Conservation (phyloP, 2,797 vertebrate species). For the Smutsia gigantea region DNA sequence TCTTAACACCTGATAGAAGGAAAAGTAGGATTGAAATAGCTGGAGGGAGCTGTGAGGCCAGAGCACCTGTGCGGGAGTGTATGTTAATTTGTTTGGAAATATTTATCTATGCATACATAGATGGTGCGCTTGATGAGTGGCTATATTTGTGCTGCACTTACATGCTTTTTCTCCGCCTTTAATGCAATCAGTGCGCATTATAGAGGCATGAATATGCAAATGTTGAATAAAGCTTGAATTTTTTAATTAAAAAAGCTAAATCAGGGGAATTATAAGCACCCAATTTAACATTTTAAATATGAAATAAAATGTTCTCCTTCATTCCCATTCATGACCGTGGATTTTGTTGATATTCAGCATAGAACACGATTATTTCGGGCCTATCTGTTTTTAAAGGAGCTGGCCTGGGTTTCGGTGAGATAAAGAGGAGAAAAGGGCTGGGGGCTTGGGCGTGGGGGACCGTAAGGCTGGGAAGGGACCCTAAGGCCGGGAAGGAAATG, state of each 20-base stretch:
- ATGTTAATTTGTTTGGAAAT: slow-evolving; percentile 76
- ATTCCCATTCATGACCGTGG: slow-evolving; percentile 19
- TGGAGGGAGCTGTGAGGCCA: neutral
- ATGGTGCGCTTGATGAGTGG: slow-evolving; percentile 62
- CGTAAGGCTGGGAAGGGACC: neutral
- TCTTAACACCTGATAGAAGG: slow-evolving; percentile 4
- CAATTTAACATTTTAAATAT: slow-evolving; percentile 75
- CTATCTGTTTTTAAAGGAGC: slow-evolving; percentile 25
- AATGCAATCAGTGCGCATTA: slow-evolving; percentile 75
- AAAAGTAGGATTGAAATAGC: neutral
- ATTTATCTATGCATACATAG: slow-evolving; percentile 68
- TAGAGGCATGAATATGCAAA: slow-evolving; percentile 79
- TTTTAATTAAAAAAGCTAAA: slow-evolving; percentile 80
- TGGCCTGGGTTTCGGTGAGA: neutral
- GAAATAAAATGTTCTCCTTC: slow-evolving; percentile 63
- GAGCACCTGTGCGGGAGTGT: slow-evolving; percentile 58
- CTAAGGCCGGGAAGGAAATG: neutral
- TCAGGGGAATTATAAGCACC: slow-evolving; percentile 75
- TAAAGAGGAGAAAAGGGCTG: neutral
- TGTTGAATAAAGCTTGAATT: slow-evolving; percentile 70
- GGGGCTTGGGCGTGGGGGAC: neutral
- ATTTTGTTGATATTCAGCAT: slow-evolving; percentile 66
- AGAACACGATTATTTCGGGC: slow-evolving; percentile 68
- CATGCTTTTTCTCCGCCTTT: slow-evolving; percentile 55
- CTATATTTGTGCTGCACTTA: slow-evolving; percentile 75